Conservation (phyloP, 2,113 vertebrate species). For the Elanus axillaris region DNA sequence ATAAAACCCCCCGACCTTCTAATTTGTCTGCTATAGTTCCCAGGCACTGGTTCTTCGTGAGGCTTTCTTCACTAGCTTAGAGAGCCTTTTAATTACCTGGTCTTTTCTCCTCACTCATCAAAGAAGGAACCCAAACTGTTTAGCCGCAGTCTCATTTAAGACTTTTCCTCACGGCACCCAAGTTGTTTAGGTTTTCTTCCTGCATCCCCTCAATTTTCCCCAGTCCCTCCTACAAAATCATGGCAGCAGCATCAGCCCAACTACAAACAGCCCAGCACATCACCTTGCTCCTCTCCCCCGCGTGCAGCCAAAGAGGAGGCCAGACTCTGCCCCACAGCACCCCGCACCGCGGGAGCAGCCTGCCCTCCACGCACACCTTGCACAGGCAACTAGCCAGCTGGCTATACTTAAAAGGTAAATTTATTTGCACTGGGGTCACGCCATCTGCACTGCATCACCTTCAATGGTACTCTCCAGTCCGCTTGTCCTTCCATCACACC, state of each 20-base stretch:
- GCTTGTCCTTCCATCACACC: not conserved
- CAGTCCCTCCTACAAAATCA: not conserved
- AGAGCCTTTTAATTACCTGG: not conserved
- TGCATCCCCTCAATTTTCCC: not conserved
- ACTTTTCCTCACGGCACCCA: not conserved
- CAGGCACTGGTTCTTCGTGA: not conserved
- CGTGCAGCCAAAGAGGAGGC: rapidly evolving
- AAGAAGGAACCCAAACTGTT: not conserved
- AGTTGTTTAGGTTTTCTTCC: not conserved
- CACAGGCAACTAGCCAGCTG: not conserved
- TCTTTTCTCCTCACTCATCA: not conserved
- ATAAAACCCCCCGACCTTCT: rapidly evolving
- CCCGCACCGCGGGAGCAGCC: not conserved
- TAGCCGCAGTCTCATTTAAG: not conserved
- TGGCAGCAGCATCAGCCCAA: not conserved
- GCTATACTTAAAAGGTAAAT: not conserved
- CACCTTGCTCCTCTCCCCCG: rapidly evolving
- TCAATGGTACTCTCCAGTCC: rapidly evolving
- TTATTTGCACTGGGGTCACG: not conserved
- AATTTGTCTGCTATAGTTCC: not conserved
- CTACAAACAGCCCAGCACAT: not conserved
- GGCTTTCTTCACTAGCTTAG: not conserved
- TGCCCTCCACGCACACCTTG: not conserved
- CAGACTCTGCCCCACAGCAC: rapidly evolving
- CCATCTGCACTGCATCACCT: not conserved